A percentile compares a stretch with the other conserved stretches of the same genome.
phyloP scores from a whole-genome alignment of 2,888 invertebrate species.

The Drosophila meridiana region DNA sequence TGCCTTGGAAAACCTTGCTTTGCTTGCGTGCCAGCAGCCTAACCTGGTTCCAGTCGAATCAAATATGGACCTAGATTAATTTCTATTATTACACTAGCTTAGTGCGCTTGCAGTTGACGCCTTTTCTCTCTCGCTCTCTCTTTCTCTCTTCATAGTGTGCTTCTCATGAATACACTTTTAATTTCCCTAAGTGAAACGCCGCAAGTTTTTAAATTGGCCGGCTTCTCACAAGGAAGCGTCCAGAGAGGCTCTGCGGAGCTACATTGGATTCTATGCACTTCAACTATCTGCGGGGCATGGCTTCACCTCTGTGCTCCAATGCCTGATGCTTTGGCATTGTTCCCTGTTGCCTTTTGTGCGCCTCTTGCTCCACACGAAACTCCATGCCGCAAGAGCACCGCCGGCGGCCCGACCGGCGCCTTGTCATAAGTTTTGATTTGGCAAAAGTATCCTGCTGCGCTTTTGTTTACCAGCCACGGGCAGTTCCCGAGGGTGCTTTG shows the following conservation, averaged over 20 bases:
- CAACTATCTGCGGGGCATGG: slow-evolving; percentile 43
- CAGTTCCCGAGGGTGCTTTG: slow-evolving; percentile 54
- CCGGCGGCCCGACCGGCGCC: slow-evolving; percentile 32
- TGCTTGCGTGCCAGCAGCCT: slow-evolving; percentile 35
- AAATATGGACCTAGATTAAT: slow-evolving; percentile 60
- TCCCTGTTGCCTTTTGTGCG: slow-evolving; percentile 68
- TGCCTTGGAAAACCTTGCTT: slow-evolving; percentile 49
- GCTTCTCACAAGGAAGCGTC: slow-evolving; percentile 52
- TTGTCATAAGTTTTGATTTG: slow-evolving; percentile 72
- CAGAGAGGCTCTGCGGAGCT: slow-evolving; percentile 23
- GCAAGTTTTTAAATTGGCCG: slow-evolving; percentile 72
- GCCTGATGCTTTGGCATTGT: slow-evolving; percentile 48
- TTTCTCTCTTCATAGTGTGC: not conserved
- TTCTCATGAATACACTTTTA: slow-evolving; percentile 64
- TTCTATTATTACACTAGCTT: slow-evolving; percentile 64
- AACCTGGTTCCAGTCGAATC: slow-evolving; percentile 24
- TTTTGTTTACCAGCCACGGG: slow-evolving; percentile 75
- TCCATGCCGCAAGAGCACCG: slow-evolving; percentile 25
- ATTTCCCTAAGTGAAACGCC: slow-evolving; percentile 76
- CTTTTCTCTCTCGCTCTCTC: slow-evolving; percentile 14
- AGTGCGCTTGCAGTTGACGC: slow-evolving; percentile 44
- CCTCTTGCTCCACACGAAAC: slow-evolving; percentile 29
- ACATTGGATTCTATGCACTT: slow-evolving; percentile 53
- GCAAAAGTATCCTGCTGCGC: slow-evolving; percentile 63
- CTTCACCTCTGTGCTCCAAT: slow-evolving; percentile 8